These are phyloP conservation scores for Drosophila sulfurigaster DNA, from an alignment of 1,140 invertebrate genomes.

Conservation along the genomic window DNA sequence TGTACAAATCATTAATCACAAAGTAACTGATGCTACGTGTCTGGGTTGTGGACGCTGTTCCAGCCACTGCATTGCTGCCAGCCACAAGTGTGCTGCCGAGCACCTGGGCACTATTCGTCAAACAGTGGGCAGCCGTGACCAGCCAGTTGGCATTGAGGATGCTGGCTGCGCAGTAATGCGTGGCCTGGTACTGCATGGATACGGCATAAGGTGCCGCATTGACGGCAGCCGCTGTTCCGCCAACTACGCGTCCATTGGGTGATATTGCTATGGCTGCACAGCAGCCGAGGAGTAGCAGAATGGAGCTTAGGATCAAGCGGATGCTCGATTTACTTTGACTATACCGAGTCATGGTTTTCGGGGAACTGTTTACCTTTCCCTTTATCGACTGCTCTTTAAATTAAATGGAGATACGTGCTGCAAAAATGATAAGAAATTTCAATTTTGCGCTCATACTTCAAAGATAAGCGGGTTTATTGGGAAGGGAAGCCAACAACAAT, in stretches of 20 bases:
- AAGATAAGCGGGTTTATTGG: slow-evolving; percentile 69
- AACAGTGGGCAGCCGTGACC: slow-evolving; percentile 85
- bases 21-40: slow-evolving; percentile 68
- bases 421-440: slow-evolving; percentile 62
- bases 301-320: slow-evolving; percentile 20
- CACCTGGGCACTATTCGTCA: slow-evolving; percentile 69
- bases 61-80: slow-evolving; percentile 68
- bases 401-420: slow-evolving; percentile 59
- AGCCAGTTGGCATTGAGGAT: slow-evolving; percentile 86
- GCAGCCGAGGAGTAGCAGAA: slow-evolving; percentile 19
- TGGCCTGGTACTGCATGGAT: slow-evolving; percentile 70
- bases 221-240: slow-evolving; percentile 63
- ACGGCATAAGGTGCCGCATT: slow-evolving; percentile 82
- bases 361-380: slow-evolving; percentile 69
- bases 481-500: slow-evolving; percentile 1
- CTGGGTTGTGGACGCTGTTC: slow-evolving; percentile 69
- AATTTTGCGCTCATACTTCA: slow-evolving; percentile 54
- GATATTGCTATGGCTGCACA: slow-evolving; percentile 34
- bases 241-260: slow-evolving; percentile 76
- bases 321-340: slow-evolving; percentile 42
- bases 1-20: slow-evolving; percentile 69
- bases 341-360: slow-evolving; percentile 57
- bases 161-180: slow-evolving; percentile 87
- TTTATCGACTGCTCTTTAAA: slow-evolving; percentile 63
- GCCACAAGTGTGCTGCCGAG: slow-evolving; percentile 67